A percentile compares a stretch with the other conserved stretches of the same genome.
Evolutionary conservation across 2,888 invertebrate genomes (phyloP).

Genomic region (Azorinus chamasolen): DNA sequence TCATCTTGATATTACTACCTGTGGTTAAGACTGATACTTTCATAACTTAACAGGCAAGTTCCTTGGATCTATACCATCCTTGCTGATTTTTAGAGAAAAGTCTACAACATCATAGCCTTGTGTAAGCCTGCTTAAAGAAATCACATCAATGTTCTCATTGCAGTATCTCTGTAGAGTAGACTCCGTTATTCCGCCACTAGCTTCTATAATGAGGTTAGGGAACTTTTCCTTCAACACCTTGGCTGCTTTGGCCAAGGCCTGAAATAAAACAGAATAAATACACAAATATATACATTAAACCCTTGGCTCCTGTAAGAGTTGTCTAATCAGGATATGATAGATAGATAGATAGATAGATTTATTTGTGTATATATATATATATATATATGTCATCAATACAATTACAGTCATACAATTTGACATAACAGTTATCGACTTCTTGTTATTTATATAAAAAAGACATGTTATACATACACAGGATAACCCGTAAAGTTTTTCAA

Average conservation of each 20-base stretch:
- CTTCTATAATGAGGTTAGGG: constrained; percentile 85
- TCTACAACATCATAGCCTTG: constrained; percentile 86
- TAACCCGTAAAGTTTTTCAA: no score
- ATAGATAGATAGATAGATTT: no score
- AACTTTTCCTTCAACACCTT: constrained; percentile 79
- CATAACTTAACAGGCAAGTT: constrained; percentile 68
- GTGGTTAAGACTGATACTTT: neutral
- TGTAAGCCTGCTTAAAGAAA: constrained; percentile 86
- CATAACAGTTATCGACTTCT: no score
- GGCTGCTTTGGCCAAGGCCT: constrained; percentile 82
- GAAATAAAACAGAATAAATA: constrained; percentile 39
- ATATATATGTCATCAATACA: no score
- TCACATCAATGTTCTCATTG: constrained; percentile 83
- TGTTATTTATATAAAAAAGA: no score
- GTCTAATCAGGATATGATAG: no score
- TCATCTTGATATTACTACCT: no score
- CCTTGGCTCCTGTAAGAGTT: no score
- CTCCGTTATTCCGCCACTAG: constrained; percentile 86
- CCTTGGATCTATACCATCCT: constrained; percentile 78
- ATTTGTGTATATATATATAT: no score
- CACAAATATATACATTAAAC: neutral
- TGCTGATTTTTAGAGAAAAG: constrained; percentile 86
- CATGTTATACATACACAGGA: no score
- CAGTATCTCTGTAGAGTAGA: constrained; percentile 82
- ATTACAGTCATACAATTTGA: no score